phyloP scores from a whole-genome alignment of 2,113 vertebrate genomes.

The Cyphomyrus plagiostoma region DNA sequence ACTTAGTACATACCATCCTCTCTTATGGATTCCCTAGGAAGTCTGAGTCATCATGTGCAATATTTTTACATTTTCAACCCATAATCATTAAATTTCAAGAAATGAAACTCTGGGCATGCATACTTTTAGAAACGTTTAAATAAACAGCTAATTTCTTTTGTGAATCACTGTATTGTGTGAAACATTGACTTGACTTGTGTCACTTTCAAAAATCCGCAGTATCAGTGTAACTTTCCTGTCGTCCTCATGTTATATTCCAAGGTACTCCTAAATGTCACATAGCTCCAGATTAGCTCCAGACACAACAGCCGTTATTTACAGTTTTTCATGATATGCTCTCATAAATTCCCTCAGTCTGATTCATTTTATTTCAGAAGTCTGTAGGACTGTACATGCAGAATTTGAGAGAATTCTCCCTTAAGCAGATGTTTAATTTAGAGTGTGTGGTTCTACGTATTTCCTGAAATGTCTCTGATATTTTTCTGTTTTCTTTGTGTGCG shows the following conservation, averaged over 20 bases:
- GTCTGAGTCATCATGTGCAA: background rate
- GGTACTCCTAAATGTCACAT: too few relatives aligned
- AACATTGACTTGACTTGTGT: too few relatives aligned
- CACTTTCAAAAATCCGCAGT: too few relatives aligned
- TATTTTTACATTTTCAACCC: background rate
- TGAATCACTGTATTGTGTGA: too few relatives aligned
- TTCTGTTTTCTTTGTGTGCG: background rate
- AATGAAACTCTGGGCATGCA: background rate
- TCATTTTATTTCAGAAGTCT: background rate
- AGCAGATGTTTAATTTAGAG: background rate
- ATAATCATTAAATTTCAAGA: background rate
- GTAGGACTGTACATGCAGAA: background rate
- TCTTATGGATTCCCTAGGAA: too few relatives aligned
- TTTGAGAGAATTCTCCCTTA: background rate
- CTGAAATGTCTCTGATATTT: background rate
- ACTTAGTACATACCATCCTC: too few relatives aligned
- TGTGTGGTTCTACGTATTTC: background rate
- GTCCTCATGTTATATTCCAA: too few relatives aligned
- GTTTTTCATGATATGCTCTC: too few relatives aligned
- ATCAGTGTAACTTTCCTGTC: too few relatives aligned
- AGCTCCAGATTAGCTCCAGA: too few relatives aligned
- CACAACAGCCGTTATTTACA: too few relatives aligned
- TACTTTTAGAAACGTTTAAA: background rate
- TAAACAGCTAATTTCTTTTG: background rate
- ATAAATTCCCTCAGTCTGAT: background rate